Base-by-base conservation (phyloP, 2,888 invertebrate species). In the Erebia ligea region DNA sequence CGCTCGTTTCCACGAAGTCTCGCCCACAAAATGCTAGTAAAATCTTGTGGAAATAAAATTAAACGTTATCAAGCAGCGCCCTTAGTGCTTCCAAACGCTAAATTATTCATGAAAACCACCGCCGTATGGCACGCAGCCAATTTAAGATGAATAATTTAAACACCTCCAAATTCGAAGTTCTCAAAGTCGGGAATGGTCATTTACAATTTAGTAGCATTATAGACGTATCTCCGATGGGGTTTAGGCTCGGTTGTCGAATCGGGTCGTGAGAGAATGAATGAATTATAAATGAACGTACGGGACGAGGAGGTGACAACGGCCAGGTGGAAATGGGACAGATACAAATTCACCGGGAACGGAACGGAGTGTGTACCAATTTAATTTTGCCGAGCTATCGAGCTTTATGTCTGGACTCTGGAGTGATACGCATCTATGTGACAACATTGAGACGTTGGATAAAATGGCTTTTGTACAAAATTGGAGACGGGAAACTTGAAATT, bases 121-220 rank as follows among this genome's bases (percentile, higher is more conserved):
- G 76, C 75, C 76, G 70, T 76, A 74, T 74, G 79, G 77, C 77
- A 82, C 82, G 83, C 80, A 83, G 84, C 82, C 86, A 84, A 86
- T 85, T 85, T 86, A 80, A 80, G 75, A 76, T 89, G 83, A 87
- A 88, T 88, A 84, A 88, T 87, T 88, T 81, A 89, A 80, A 80
- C 78, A 81, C 78, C 82, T 19, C 82, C 78, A 86, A 87, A 84
- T 87, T 81, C 83, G 77, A 86, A 86, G 85, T 86, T 86, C 83
- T 85, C 86, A 84, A 86, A 87, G 87, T 86, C 85, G 83, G 82
- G 82, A 83, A 83, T 76, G 86, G 86, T 83, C 86, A 87, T 88
- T 86, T 85, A 88, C 84, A 86, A 88, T 88, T 88, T 88, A 88
- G 86, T 76, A 87, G 86, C 84, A 86, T 87, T 87, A 88, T 87